phyloP scores from a whole-genome alignment of 1,140 invertebrate species.

The Heliconius himera region DNA sequence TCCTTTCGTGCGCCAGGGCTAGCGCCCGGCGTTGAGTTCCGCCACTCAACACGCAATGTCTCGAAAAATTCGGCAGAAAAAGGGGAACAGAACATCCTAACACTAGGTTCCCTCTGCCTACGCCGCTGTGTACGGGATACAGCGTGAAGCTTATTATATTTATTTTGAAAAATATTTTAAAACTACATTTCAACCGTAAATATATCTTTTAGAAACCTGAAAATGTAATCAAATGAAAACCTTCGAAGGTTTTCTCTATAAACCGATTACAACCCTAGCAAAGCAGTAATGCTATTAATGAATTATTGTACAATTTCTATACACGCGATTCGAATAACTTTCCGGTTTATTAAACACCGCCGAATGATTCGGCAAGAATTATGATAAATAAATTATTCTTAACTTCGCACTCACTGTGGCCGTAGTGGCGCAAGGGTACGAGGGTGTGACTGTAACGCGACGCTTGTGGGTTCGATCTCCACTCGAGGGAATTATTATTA shows the following conservation, averaged over 20 bases:
- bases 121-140: too few relatives aligned
- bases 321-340: conserved; percentile 71
- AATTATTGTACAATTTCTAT: conserved; percentile 64
- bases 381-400: conserved; percentile 62
- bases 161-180: not conserved
- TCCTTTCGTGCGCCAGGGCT: too few relatives aligned
- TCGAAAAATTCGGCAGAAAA: too few relatives aligned
- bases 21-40: too few relatives aligned
- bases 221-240: conserved; percentile 45
- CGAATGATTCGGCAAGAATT: conserved; percentile 59
- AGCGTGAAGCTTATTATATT: too few relatives aligned
- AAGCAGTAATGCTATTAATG: conserved; percentile 65
- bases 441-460: too few relatives aligned
- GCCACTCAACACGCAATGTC: too few relatives aligned
- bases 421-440: too few relatives aligned
- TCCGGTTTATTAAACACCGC: conserved; percentile 65
- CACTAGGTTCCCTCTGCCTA: too few relatives aligned
- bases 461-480: too few relatives aligned
- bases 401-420: conserved; percentile 33
- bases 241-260: conserved; percentile 40
- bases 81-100: too few relatives aligned
- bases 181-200: not conserved
- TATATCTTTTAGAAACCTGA: not conserved
- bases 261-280: conserved; percentile 58
- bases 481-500: too few relatives aligned